These are phyloP conservation scores for Gasterosteus aculeatus DNA, from an alignment of 2,113 vertebrate species.

Conservation along the genomic window DNA sequence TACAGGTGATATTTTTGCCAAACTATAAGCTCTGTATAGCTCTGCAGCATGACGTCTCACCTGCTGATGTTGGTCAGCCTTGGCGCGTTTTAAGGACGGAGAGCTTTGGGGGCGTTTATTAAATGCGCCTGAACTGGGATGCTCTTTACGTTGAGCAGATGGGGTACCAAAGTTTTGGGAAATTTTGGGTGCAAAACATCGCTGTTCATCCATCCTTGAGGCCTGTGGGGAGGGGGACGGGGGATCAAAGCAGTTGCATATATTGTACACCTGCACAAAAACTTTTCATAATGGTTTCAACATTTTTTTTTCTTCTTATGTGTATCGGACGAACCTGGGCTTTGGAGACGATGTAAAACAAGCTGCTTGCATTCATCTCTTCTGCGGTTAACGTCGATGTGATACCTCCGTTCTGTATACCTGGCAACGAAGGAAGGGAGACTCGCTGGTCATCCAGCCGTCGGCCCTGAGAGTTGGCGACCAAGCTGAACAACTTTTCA, in stretches of 20 bases:
- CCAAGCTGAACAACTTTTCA: conserved; percentile 83
- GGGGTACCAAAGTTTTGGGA: conserved; percentile 42
- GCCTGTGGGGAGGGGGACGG: conserved; percentile 48
- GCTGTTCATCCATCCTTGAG: conserved; percentile 76
- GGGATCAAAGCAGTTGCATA: neutral
- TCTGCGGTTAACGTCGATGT: conserved; percentile 54
- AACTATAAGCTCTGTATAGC: neutral
- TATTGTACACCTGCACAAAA: neutral
- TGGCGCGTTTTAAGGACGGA: conserved; percentile 37
- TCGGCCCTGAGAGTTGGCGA: conserved; percentile 81
- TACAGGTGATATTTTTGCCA: neutral
- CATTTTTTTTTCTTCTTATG: neutral
- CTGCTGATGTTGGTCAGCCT: conserved; percentile 34
- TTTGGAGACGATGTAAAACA: conserved; percentile 77
- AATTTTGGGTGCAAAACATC: conserved; percentile 66
- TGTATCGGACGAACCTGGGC: conserved; percentile 60
- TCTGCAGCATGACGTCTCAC: conserved; percentile 39
- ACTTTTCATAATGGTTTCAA: neutral
- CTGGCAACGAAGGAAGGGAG: conserved; percentile 78
- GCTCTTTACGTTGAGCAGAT: conserved; percentile 35
- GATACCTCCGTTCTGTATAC: conserved; percentile 78
- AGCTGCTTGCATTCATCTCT: conserved; percentile 63
- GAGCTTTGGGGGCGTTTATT: conserved; percentile 39
- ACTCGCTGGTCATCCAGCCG: conserved; percentile 87
- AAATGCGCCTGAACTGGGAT: neutral